Evolutionary conservation across 2,888 invertebrate species (phyloP).

Genomic region (Athripsodes cinereus): DNA sequence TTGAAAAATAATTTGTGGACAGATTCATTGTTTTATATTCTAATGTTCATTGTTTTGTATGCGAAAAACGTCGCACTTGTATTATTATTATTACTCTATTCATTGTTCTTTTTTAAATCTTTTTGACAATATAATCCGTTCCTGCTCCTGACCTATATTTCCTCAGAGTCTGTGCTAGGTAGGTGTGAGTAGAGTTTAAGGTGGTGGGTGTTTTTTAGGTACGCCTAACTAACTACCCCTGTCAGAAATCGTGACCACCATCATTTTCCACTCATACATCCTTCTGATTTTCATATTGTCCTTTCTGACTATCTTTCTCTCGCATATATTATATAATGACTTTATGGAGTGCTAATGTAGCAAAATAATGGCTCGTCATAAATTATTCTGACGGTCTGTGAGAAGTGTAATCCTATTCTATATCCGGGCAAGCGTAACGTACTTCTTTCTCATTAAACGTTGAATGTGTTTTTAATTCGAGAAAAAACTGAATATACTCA

Average conservation of each 20-base stretch:
- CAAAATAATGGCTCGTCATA: background rate
- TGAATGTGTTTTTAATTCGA: too few relatives aligned
- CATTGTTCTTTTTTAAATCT: background rate
- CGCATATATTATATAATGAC: background rate
- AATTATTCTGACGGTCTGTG: too few relatives aligned
- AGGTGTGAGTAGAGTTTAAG: background rate
- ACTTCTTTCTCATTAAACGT: too few relatives aligned
- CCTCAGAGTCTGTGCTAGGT: background rate
- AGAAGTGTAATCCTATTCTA: too few relatives aligned
- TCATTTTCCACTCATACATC: background rate
- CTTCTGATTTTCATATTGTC: background rate
- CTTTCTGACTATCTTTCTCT: background rate
- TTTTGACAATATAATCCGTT: background rate
- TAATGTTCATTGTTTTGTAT: too few relatives aligned
- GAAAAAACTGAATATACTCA: too few relatives aligned
- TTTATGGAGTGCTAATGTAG: background rate
- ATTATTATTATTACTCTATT: background rate
- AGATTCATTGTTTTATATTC: too few relatives aligned
- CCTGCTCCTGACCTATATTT: constrained; percentile 1
- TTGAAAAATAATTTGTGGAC: too few relatives aligned
- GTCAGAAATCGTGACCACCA: background rate
- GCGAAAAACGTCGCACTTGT: too few relatives aligned
- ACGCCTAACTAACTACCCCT: background rate
- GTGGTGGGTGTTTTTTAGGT: background rate
- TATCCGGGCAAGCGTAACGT: too few relatives aligned